A percentile compares a stretch with the other conserved stretches of the same genome.
phyloP scores from a whole-genome alignment of 1,140 invertebrate genomes.

The Meloidogyne chitwoodi region DNA sequence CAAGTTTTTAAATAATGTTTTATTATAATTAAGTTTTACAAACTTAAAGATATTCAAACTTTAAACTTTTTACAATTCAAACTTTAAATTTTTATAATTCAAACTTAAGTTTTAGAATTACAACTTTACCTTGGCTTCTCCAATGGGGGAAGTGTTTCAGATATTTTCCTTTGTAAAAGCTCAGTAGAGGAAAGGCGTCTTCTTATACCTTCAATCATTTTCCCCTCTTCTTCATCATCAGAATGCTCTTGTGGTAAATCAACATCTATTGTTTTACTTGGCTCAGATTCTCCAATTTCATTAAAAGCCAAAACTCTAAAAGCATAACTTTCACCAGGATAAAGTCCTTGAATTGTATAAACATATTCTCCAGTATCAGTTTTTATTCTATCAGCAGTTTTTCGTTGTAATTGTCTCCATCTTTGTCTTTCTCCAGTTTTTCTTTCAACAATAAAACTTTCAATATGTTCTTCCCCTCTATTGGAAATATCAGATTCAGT shows the following conservation, averaged over 20 bases:
- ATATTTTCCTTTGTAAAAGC: background rate
- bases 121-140: conserved; percentile 11
- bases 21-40: background rate
- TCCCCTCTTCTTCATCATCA: conserved; percentile 16
- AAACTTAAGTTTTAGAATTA: background rate
- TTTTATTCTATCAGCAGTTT: conserved; percentile 4
- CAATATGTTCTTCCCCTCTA: conserved; percentile 33
- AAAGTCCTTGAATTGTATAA: background rate
- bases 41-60: background rate
- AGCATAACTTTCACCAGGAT: conserved; percentile 17
- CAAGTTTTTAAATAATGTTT: no score
- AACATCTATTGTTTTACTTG: conserved; percentile 18
- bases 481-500: conserved; percentile 31
- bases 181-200: background rate
- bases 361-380: conserved; percentile 3
- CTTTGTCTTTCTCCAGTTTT: conserved; percentile 51
- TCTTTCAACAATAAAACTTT: conserved; percentile 53
- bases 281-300: conserved; percentile 85
- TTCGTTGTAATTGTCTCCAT: conserved; percentile 46
- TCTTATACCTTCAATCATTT: background rate
- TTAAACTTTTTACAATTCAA: background rate
- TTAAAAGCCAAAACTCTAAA: conserved; percentile 84
- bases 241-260: background rate
- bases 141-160: background rate
- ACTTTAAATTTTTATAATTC: background rate